Evolutionary conservation across 2,113 vertebrate genomes (phyloP).

Genomic region (Lophochroa leadbeateri): DNA sequence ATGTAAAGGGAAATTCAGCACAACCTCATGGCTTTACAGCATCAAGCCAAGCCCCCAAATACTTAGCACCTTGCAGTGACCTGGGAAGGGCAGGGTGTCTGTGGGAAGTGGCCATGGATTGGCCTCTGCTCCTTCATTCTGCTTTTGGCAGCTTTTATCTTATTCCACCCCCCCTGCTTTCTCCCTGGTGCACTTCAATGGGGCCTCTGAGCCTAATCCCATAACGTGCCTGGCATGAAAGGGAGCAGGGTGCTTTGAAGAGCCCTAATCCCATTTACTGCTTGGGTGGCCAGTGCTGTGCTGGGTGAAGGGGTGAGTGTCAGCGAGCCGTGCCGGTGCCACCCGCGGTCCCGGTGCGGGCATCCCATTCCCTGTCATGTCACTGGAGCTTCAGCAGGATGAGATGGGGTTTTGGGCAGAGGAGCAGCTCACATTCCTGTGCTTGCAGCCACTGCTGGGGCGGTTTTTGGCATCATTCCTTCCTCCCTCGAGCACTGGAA

Average conservation of each 20-base stretch:
- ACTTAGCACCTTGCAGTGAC: neutral
- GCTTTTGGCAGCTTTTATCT: neutral
- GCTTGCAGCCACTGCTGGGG: neutral
- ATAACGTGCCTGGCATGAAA: neutral
- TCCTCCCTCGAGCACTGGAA: neutral
- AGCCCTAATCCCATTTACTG: constrained; percentile 34
- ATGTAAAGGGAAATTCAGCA: neutral
- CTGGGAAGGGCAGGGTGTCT: neutral
- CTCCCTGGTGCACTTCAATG: fast-evolving
- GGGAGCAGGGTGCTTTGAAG: neutral
- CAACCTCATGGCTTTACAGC: neutral
- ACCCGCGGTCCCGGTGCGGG: fast-evolving
- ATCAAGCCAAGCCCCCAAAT: neutral
- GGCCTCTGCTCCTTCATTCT: neutral
- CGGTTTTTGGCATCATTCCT: neutral
- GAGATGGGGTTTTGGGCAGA: neutral
- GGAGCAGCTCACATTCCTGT: neutral
- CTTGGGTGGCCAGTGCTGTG: neutral
- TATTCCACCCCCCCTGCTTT: fast-evolving
- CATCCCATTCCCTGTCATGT: neutral
- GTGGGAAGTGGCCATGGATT: neutral
- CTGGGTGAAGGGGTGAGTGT: neutral
- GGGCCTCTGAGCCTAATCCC: neutral
- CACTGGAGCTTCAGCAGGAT: neutral
- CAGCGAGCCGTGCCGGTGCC: fast-evolving